Evolutionary conservation across 2,797 vertebrate species (phyloP).

Genomic region (Trematomus bernacchii): DNA sequence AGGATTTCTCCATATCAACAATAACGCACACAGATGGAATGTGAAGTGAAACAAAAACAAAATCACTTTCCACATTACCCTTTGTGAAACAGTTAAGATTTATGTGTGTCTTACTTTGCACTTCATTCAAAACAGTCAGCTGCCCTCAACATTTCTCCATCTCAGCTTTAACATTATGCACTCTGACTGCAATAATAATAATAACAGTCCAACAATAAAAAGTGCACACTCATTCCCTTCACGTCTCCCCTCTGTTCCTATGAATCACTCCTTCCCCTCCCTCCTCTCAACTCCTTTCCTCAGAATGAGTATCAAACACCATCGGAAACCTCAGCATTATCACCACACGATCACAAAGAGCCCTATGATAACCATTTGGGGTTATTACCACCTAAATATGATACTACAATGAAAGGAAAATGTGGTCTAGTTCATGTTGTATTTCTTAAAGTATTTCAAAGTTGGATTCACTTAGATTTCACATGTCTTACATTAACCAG

Average conservation of each 20-base stretch:
- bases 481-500: not conserved
- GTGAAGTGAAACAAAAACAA: conserved; percentile 39
- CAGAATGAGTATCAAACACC: not conserved
- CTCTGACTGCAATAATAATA: not conserved
- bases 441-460: not conserved
- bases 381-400: not conserved
- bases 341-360: no score
- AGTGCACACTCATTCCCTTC: not conserved
- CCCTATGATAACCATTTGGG: not conserved
- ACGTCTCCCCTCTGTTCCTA: not conserved
- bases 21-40: conserved; percentile 48
- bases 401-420: not conserved
- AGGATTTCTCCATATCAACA: conserved; percentile 61
- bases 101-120: not conserved
- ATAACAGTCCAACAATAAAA: not conserved
- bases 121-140: not conserved
- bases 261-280: not conserved
- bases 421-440: not conserved
- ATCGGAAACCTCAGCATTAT: conserved; percentile 12
- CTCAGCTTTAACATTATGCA: not conserved
- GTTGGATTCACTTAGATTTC: not conserved
- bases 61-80: not conserved
- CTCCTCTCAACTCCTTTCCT: not conserved
- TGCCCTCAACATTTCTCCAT: not conserved
- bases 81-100: not conserved